Evolutionary conservation across 2,113 vertebrate genomes (phyloP), one percentile per base, ranked within the genome.

Genomic region (Elephantulus edwardii): DNA sequence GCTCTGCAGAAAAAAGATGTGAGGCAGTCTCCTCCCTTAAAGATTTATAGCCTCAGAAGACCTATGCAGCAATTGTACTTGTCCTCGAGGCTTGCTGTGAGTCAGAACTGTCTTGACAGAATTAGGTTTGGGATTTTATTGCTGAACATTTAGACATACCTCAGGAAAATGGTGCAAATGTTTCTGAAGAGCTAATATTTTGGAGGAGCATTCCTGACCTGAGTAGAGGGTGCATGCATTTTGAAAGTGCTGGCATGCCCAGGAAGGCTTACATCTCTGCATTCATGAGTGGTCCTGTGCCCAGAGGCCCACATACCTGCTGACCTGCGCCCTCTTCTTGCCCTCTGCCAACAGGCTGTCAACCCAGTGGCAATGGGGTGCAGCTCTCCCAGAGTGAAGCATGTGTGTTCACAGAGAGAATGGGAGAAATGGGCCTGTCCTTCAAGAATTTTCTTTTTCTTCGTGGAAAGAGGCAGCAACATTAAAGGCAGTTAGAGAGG

Each of bases 321-420:
- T 8, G 11, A 13, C 33, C 35, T 52, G n/a, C 58, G 33, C 16
- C 24, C n/a, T 48, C 50, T 64, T 54, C 12, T 30, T 14, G 17
- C 17, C 30, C 5, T 1, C 19, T 44, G n/a, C 4, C 54, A 33
- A 19, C 11, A 2, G 33, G 70, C 42, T 68, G n/a, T 72, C 17
- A 19, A 19, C 11, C n/a, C 30, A 2, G 26, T 3, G 60, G 40
- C 28, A 13, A 40, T 0, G 28, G 30, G 1, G 2, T 33, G 42
- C 35, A 28, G 38, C 38, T 64, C 46, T 91, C 48, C 71, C 38
- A 6, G 5, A 70, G 28, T 0, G 28, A 54, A 38, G 28, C 14
- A 9, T 22, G 11, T 3, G 28, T 10, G 17, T 44, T n/a, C 20
- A 2, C 17, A 56, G 83, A 76, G 86, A 86, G 83, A 92, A 85